phyloP scores from a whole-genome alignment of 92 coral and sea anemone genomes.

The Parazoanthus darwini region DNA sequence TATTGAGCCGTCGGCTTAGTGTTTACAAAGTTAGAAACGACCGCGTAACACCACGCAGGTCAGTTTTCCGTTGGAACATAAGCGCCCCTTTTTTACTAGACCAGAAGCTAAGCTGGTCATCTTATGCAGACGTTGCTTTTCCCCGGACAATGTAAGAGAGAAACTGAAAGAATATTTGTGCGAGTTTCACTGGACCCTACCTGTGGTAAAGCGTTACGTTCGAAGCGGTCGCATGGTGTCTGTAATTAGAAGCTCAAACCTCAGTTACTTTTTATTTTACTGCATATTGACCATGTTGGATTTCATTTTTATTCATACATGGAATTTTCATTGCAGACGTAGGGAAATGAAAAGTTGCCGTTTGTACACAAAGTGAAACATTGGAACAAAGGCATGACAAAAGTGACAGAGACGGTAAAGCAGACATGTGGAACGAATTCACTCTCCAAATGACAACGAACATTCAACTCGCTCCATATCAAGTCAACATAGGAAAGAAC shows the following conservation, averaged over 20 bases:
- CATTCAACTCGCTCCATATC: neutral
- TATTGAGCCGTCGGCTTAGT: neutral
- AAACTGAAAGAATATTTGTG: neutral
- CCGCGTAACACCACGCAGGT: neutral
- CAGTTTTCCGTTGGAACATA: neutral
- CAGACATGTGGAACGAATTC: constrained; percentile 37
- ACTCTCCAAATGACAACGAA: neutral
- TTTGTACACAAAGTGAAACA: neutral
- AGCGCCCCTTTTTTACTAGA: neutral
- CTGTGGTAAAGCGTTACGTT: neutral
- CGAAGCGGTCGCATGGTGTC: neutral
- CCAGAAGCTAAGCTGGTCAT: neutral
- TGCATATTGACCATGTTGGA: neutral
- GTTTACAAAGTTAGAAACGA: neutral
- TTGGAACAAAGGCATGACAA: neutral
- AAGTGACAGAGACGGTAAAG: neutral
- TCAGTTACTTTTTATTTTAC: neutral
- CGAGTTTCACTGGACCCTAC: neutral
- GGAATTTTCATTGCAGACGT: neutral
- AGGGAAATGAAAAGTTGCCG: neutral
- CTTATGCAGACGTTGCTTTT: neutral
- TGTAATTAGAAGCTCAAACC: neutral
- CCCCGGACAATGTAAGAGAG: neutral
- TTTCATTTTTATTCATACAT: neutral
- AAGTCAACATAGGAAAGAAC: neutral